Evolutionary conservation across 2,888 invertebrate species (phyloP).

Genomic region (Seira ritae): DNA sequence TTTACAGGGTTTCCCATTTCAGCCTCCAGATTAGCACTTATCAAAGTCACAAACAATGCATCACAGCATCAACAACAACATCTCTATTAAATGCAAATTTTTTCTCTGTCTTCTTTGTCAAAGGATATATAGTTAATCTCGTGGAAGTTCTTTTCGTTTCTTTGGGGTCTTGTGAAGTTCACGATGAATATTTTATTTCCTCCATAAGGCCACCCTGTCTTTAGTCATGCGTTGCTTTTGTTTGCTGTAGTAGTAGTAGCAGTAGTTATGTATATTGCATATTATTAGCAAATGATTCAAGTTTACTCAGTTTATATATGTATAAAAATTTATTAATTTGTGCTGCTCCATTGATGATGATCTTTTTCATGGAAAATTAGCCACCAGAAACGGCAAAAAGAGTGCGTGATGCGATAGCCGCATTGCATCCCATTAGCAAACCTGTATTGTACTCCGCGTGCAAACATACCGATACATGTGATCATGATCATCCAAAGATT

Average conservation of each 20-base stretch:
- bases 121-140: background rate
- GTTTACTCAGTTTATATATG: background rate
- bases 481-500: too few species aligned
- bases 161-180: background rate
- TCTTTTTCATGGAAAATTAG: conserved; percentile 39
- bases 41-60: background rate
- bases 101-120: too few species aligned
- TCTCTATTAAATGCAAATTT: background rate
- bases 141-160: background rate
- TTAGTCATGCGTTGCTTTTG: background rate
- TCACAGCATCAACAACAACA: background rate
- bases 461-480: too few species aligned
- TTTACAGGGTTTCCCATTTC: background rate
- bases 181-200: background rate
- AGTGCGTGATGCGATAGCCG: background rate
- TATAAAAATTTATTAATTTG: background rate
- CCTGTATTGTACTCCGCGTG: background rate
- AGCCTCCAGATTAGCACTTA: background rate
- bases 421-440: background rate
- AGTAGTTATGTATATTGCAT: background rate
- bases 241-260: background rate
- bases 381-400: conserved; percentile 18
- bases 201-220: background rate
- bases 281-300: background rate
- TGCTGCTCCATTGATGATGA: conserved; percentile 40